These are phyloP conservation scores for Istiophorus platypterus DNA, from an alignment of 2,113 vertebrate genomes.

Conservation along the genomic window DNA sequence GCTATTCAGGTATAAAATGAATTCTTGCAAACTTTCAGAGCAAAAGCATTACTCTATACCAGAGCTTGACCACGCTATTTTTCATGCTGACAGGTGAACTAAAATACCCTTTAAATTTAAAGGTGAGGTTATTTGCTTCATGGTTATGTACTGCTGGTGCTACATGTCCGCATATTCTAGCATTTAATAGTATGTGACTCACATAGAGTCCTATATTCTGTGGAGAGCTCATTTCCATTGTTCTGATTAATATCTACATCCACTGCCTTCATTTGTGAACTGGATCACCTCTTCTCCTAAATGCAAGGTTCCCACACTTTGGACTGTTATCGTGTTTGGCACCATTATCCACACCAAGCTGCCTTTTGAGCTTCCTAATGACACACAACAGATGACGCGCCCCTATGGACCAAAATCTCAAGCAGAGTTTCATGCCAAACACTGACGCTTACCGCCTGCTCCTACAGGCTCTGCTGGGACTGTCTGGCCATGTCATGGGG, in stretches of 20 bases:
- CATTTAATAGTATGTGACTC: conserved; percentile 20
- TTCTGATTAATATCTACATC: conserved; percentile 42
- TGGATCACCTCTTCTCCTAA: conserved; percentile 28
- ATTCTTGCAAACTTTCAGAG: conserved; percentile 25
- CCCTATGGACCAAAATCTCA: conserved; percentile 56
- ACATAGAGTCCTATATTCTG: conserved; percentile 24
- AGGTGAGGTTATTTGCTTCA: conserved; percentile 48
- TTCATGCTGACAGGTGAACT: conserved; percentile 56
- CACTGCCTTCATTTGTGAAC: conserved; percentile 46
- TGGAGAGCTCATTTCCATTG: conserved; percentile 33
- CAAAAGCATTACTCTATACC: conserved; percentile 36
- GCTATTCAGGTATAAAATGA: conserved; percentile 43
- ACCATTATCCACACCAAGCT: conserved; percentile 52
- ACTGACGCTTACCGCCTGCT: conserved; percentile 36
- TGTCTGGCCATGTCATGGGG: conserved; percentile 33
- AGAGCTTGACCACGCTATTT: conserved; percentile 40
- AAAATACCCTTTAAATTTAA: conserved; percentile 46
- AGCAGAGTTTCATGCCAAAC: conserved; percentile 47
- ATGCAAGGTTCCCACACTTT: conserved; percentile 59
- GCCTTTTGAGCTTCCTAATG: conserved; percentile 35
- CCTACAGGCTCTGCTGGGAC: conserved; percentile 37
- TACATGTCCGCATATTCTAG: neutral
- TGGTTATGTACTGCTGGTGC: conserved; percentile 32
- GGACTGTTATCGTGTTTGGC: conserved; percentile 37
- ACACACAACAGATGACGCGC: conserved; percentile 61